Evolutionary conservation across 2,113 vertebrate genomes (phyloP), one percentile per base, ranked within the genome.

Genomic region (Silurus meridionalis): DNA sequence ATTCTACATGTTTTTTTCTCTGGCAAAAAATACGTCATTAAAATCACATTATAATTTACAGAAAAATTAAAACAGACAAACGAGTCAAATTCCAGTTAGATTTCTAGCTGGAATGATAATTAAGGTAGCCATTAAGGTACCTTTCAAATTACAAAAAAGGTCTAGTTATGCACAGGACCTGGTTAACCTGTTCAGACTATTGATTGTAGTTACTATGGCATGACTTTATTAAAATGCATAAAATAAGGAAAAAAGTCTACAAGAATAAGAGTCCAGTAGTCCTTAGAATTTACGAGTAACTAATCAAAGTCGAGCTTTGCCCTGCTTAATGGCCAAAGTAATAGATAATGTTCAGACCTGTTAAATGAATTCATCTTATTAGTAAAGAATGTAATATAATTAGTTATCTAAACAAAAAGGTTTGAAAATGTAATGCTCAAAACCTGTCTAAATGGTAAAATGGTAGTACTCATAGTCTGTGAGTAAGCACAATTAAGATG

Each of bases 361-460:
- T 74, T 74, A 74, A 74, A 21, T 25, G 15, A 15, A 53, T 55
- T 78, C 10, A 57, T 17, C 57, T 77, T 53, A 57, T 25, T 25
- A 57, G 50, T 15, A 23, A 79, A 79, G 53, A n/a, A 80, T 8
- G 28, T 60, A 80, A 46, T 80, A 80, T 80, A 28, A 80, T 60
- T 17, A 60, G 75, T 19, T 46, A 5, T 25, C 15, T 58, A 37
- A 37, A 5, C 55, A 60, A 60, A 80, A 7, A 11, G 6, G 25
- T 80, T 7, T 60, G 55, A 28, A 80, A 28, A 17, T 57, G 55
- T 80, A 19, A 37, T 14, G 53, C 74, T 14, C 23, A 53, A 14
- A 77, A 53, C 5, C 21, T 77, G 1, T 55, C 50, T 50, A 37
- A 58, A 8, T 4, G 2, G 6, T 79, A 28, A 5, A n/a, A 80